Evolutionary conservation across 1,140 invertebrate genomes (phyloP), one percentile per base, ranked within the genome.

Genomic region (Drosophila orena): DNA sequence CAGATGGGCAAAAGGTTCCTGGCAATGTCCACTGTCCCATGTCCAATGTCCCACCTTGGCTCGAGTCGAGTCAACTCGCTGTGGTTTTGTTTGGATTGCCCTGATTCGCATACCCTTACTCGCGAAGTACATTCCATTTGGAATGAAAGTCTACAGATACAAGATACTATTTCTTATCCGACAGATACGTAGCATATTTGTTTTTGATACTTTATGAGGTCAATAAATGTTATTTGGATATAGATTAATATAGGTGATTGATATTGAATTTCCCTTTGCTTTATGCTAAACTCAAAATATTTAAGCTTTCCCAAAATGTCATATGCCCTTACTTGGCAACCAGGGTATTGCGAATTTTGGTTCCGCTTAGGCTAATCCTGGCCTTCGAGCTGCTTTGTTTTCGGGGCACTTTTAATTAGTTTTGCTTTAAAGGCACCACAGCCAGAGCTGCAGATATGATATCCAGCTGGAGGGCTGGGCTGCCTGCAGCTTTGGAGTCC

Each of bases 331-430:
- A 20, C n/a, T 20, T 20, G 8, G 0, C 6, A 1, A 27, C 27
- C 50, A 68, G 64, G 37, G 64, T 66, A 68, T 68, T 42, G n/a
- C 35, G 3, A n/a, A 27, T 24, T 50, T 49, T 65, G 59, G 46
- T 65, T 65, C 46, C 37, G 64, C 64, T 68, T 68, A 37, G 64
- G 60, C 64, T 68, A 68, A 68, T 68, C 64, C 34, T 34, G 64
- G 34, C 44, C 37, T 43, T 22, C 6, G 46, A 22, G 20, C 27
- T 65, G 38, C 65, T 77, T 65, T 89, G 88, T 91, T 91, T 85
- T 91, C 46, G 81, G 90, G 79, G 64, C 84, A 91, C 89, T 91
- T 91, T 91, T 91, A 91, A 91, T 91, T 91, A 91, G 90, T 91
- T 91, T 91, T 90, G 90, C 79, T 91, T 86, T 81, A 69, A 77